Percentiles rank a stretch among this genome's conserved stretches.
phyloP scores from a whole-genome alignment of 1,140 invertebrate genomes.

The Leptinotarsa texana region DNA sequence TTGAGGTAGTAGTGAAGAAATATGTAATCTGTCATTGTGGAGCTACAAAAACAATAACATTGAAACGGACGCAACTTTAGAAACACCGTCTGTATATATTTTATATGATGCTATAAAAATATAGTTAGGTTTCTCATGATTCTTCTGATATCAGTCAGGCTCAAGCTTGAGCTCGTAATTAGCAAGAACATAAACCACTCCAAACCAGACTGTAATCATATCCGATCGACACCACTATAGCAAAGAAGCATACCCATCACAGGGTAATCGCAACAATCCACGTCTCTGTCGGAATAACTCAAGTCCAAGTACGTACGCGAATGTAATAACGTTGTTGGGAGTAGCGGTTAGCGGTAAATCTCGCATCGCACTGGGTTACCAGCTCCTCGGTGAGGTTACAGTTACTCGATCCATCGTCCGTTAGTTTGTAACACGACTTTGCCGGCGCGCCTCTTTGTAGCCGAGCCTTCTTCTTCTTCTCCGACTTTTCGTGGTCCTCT shows the following conservation, averaged over 20 bases:
- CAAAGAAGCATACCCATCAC: background rate
- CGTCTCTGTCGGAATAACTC: background rate
- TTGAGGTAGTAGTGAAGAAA: too few relatives aligned
- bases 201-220: too few relatives aligned
- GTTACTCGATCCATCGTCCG: conserved; percentile 40
- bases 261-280: background rate
- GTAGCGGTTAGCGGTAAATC: conserved; percentile 45
- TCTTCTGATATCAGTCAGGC: too few relatives aligned
- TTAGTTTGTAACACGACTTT: conserved; percentile 38
- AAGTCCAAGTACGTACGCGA: background rate
- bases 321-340: conserved; percentile 34
- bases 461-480: conserved; percentile 1
- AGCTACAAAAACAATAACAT: too few relatives aligned
- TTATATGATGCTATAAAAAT: too few relatives aligned
- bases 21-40: too few relatives aligned
- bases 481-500: background rate
- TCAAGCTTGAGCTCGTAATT: too few relatives aligned
- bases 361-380: conserved; percentile 42
- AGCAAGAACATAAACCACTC: too few relatives aligned
- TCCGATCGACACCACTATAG: too few relatives aligned
- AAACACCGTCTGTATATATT: too few relatives aligned
- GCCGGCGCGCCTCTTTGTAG: conserved; percentile 31
- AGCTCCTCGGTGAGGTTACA: conserved; percentile 43
- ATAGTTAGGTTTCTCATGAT: too few relatives aligned
- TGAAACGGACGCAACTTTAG: too few relatives aligned